phyloP scores from a whole-genome alignment of 1,140 invertebrate species.

The Leguminivora glycinivorella region DNA sequence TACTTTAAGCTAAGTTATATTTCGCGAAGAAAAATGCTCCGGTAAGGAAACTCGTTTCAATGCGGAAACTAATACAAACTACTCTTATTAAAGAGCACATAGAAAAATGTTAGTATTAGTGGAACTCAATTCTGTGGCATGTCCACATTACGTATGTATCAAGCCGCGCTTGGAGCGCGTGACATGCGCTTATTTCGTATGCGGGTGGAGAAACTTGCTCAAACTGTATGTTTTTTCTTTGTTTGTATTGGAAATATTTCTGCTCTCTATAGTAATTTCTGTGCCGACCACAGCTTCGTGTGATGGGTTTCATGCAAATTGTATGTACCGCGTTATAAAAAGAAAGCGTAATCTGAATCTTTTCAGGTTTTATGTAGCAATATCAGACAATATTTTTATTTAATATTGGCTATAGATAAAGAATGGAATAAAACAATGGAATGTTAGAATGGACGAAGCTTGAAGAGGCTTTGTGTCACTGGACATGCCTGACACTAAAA shows the following conservation, averaged over 20 bases:
- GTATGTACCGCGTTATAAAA: constrained; percentile 2
- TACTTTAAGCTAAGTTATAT: constrained; percentile 33
- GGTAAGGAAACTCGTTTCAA: constrained; percentile 40
- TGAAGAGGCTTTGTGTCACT: too few species aligned
- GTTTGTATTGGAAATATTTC: constrained; percentile 33
- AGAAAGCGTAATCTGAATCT: not conserved
- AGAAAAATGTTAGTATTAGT: constrained; percentile 22
- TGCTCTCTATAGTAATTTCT: constrained; percentile 27
- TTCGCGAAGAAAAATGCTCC: constrained; percentile 35
- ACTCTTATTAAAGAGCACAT: constrained; percentile 25
- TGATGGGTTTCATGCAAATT: constrained; percentile 26
- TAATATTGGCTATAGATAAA: not conserved
- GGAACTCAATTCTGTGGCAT: constrained; percentile 25
- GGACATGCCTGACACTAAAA: too few species aligned
- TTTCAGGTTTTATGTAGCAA: not conserved
- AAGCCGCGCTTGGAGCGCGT: constrained; percentile 27
- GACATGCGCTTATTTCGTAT: constrained; percentile 33
- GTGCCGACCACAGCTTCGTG: constrained; percentile 18
- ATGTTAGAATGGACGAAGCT: too few species aligned
- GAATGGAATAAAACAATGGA: too few species aligned
- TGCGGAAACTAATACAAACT: constrained; percentile 25
- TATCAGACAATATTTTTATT: not conserved
- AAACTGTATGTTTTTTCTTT: constrained; percentile 30
- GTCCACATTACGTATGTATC: constrained; percentile 33
- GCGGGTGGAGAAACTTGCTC: constrained; percentile 31